Evolutionary conservation across 2,888 invertebrate species (phyloP).

Genomic region (Dioctria linearis): DNA sequence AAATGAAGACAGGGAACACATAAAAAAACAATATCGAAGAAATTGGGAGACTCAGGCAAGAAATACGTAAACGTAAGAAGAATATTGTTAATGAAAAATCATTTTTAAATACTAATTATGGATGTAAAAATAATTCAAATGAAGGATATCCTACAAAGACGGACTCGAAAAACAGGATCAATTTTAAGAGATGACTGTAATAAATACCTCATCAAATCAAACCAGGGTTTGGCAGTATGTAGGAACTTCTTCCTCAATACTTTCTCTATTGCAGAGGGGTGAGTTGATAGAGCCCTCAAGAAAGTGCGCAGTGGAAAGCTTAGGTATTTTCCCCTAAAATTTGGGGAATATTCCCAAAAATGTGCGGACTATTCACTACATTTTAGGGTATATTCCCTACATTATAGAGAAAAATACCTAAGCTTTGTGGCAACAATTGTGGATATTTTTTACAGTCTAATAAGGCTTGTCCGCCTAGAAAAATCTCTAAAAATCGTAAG

Average conservation of each 20-base stretch:
- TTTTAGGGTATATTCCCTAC: too few relatives aligned
- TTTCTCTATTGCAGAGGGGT: too few relatives aligned
- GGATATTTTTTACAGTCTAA: too few relatives aligned
- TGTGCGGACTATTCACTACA: background rate
- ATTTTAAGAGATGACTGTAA: background rate
- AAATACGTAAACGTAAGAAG: too few relatives aligned
- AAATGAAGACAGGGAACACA: background rate
- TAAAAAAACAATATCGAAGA: conserved; percentile 8
- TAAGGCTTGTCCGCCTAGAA: too few relatives aligned
- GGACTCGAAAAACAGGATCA: background rate
- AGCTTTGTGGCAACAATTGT: too few relatives aligned
- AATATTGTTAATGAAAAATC: background rate
- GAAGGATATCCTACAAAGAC: too few relatives aligned
- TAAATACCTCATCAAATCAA: too few relatives aligned
- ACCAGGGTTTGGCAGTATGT: background rate
- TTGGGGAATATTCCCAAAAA: background rate
- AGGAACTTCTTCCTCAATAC: too few relatives aligned
- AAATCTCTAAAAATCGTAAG: too few relatives aligned
- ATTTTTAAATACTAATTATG: background rate
- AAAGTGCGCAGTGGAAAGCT: background rate
- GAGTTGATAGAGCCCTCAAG: conserved; percentile 7
- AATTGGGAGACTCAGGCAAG: too few relatives aligned
- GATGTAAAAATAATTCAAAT: conserved; percentile 4
- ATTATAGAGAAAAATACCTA: too few relatives aligned
- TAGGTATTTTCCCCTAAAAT: background rate